These are phyloP conservation scores for Stenichneumon culpator DNA, from an alignment of 2,888 invertebrate species.

Conservation along the genomic window DNA sequence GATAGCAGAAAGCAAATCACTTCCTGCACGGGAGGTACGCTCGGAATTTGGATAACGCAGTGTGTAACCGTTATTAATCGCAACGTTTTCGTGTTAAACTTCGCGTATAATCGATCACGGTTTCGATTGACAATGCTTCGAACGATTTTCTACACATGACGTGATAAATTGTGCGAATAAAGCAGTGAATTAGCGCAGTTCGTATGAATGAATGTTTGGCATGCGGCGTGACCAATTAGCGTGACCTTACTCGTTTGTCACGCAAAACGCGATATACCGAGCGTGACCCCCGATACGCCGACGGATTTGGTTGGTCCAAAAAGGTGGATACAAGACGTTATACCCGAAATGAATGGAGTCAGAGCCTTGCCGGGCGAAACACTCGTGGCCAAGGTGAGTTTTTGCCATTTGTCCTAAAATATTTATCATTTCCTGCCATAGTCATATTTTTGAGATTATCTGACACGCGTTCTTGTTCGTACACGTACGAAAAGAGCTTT, in stretches of 20 bases:
- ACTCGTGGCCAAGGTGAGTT: conserved; percentile 78
- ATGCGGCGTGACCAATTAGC: conserved; percentile 41
- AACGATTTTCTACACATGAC: conserved; percentile 6
- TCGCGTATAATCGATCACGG: conserved; percentile 25
- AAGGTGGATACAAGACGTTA: conserved; percentile 30
- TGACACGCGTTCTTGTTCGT: no score
- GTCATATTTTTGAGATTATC: no score
- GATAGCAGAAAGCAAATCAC: neutral
- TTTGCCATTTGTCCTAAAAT: neutral
- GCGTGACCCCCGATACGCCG: conserved; percentile 17
- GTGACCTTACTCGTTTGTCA: conserved; percentile 56
- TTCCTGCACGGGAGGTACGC: neutral
- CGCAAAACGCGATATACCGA: conserved; percentile 30
- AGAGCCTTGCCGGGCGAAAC: conserved; percentile 75
- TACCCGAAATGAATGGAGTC: conserved; percentile 80
- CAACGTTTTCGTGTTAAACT: conserved; percentile 29
- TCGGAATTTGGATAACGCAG: conserved; percentile 8
- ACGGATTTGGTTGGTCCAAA: conserved; percentile 11
- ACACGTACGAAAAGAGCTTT: no score
- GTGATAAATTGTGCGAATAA: conserved; percentile 44
- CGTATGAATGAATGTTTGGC: conserved; percentile 29
- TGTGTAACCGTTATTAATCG: conserved; percentile 11
- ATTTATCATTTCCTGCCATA: neutral
- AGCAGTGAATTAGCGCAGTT: conserved; percentile 30
- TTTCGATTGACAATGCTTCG: conserved; percentile 45